Evolutionary conservation across 1,140 invertebrate species (phyloP).

Genomic region (Atopsyche davidsoni): DNA sequence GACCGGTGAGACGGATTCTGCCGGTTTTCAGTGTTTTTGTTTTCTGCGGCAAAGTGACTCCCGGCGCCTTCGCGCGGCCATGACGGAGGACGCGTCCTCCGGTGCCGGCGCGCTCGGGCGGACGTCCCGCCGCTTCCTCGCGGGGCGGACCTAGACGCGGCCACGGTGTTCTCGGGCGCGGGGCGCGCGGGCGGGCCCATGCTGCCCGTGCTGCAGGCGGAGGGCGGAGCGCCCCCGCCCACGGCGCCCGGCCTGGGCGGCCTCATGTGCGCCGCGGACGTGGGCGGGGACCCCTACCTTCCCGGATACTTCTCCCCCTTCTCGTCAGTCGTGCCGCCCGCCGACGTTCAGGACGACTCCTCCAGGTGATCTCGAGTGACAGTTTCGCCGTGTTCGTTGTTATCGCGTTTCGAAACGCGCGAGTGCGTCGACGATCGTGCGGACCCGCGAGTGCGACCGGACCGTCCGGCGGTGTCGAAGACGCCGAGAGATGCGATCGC

Average conservation of each 20-base stretch:
- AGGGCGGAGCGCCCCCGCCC: constrained; percentile 9
- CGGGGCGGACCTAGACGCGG: constrained; percentile 13
- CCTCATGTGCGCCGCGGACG: constrained; percentile 21
- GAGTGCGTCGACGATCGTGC: neutral
- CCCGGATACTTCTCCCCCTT: constrained; percentile 21
- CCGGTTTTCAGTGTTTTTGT: neutral
- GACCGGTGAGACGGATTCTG: too few relatives aligned
- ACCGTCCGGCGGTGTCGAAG: constrained; percentile 7
- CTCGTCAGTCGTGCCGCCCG: neutral
- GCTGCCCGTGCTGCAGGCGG: constrained; percentile 20
- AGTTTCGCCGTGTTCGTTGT: too few relatives aligned
- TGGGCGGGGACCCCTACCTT: constrained; percentile 22
- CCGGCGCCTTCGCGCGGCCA: neutral
- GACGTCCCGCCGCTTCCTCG: constrained; percentile 8
- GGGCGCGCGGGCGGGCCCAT: constrained; percentile 4
- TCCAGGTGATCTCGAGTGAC: too few relatives aligned
- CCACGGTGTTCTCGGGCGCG: constrained; percentile 4
- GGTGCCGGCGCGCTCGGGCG: neutral
- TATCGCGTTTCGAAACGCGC: too few relatives aligned
- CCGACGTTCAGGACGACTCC: constrained; percentile 9
- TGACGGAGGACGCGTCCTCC: neutral
- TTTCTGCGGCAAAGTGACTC: neutral
- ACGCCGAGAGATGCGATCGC: constrained; percentile 11
- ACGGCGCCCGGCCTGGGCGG: constrained; percentile 10
- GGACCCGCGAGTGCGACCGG: constrained; percentile 1